phyloP scores from a whole-genome alignment of 2,113 vertebrate species.

The Mohoua ochrocephala region DNA sequence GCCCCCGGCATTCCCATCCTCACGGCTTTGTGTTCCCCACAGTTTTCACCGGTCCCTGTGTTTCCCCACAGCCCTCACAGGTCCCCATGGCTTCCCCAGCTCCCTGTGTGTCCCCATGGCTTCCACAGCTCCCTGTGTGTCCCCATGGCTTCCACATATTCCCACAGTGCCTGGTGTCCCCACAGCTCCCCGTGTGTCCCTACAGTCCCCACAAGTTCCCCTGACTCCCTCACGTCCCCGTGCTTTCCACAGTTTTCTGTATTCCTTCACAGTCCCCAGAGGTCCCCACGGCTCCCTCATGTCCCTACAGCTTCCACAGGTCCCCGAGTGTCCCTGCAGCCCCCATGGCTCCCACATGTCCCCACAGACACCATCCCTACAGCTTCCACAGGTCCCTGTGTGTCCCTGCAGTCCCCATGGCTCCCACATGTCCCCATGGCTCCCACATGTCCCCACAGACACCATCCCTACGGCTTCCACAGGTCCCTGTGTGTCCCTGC shows the following conservation, averaged over 20 bases:
- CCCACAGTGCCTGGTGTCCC: background rate
- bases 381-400: background rate
- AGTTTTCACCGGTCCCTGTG: too few relatives aligned
- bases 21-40: fast-evolving
- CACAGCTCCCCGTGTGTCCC: background rate
- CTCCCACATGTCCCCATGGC: background rate
- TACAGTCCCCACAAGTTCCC: too few relatives aligned
- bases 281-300: background rate
- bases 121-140: too few relatives aligned
- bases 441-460: background rate
- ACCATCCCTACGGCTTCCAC: too few relatives aligned
- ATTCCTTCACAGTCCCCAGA: too few relatives aligned
- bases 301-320: too few relatives aligned
- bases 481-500: too few relatives aligned
- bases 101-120: too few relatives aligned
- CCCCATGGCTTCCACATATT: background rate
- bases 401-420: background rate
- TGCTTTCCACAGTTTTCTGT: too few relatives aligned
- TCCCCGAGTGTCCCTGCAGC: background rate
- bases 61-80: background rate
- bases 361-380: background rate
- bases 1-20: background rate
- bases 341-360: background rate
- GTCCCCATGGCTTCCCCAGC: background rate
- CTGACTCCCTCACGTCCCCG: background rate